These are phyloP conservation scores for Pangasianodon gigas DNA, from an alignment of 2,113 vertebrate genomes.

Conservation along the genomic window DNA sequence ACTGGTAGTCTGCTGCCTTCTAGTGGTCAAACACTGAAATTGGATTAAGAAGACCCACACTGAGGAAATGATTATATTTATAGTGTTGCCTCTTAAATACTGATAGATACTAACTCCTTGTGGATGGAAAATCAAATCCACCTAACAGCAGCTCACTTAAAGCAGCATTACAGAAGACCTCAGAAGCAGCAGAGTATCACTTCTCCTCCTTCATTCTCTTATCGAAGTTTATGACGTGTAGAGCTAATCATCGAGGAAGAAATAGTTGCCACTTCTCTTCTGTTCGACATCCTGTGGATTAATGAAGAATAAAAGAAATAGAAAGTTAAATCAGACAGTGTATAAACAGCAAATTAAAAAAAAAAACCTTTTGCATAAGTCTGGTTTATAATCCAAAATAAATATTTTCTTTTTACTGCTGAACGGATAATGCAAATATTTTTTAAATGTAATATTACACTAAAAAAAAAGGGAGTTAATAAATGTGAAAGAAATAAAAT, in stretches of 20 bases:
- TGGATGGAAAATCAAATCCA: background rate
- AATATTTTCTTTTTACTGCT: background rate
- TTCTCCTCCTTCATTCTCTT: background rate
- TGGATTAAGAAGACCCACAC: background rate
- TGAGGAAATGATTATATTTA: background rate
- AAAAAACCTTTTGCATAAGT: background rate
- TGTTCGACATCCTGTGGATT: conserved; percentile 89
- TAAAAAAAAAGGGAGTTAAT: background rate
- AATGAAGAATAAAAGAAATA: background rate
- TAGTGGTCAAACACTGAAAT: conserved; percentile 30
- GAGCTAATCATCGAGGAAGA: conserved; percentile 88
- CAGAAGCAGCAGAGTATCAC: background rate
- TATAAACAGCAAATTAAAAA: background rate
- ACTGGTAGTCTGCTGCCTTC: background rate
- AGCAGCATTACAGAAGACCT: conserved; percentile 1
- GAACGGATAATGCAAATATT: background rate
- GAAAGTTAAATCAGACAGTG: background rate
- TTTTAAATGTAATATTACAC: background rate
- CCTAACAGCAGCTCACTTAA: background rate
- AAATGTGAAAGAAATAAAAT: background rate
- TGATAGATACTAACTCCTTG: background rate
- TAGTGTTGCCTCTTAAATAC: conserved; percentile 1
- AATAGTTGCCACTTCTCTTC: conserved; percentile 98
- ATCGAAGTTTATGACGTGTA: background rate
- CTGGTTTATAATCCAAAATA: background rate